These are phyloP conservation scores for Drosophila maculinotata DNA, from an alignment of 2,888 invertebrate genomes.

Conservation along the genomic window DNA sequence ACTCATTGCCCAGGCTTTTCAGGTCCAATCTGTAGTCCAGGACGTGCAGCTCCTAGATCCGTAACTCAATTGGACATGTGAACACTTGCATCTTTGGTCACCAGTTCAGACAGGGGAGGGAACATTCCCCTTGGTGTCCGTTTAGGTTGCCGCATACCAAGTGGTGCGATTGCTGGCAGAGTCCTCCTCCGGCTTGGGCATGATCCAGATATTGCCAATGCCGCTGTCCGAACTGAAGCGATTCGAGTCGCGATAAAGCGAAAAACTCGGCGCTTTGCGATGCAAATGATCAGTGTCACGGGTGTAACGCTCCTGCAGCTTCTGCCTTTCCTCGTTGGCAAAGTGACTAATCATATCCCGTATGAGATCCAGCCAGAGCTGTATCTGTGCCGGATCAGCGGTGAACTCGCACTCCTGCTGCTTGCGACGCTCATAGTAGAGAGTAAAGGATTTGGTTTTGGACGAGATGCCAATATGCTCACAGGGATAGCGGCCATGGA, in stretches of 20 bases:
- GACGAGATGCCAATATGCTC: constrained; percentile 83
- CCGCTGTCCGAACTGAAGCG: constrained; percentile 84
- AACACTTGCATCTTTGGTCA: not conserved
- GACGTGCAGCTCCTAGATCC: constrained; percentile 1
- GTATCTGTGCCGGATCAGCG: constrained; percentile 76
- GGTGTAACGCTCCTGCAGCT: constrained; percentile 80
- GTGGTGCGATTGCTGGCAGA: constrained; percentile 79
- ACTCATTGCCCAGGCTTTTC: constrained; percentile 22
- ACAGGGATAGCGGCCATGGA: constrained; percentile 84
- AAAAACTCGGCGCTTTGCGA: constrained; percentile 81
- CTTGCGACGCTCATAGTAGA: constrained; percentile 83
- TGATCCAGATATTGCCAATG: constrained; percentile 83
- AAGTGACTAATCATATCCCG: constrained; percentile 82
- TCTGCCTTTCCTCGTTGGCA: constrained; percentile 82
- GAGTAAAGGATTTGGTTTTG: constrained; percentile 81
- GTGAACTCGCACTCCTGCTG: constrained; percentile 84
- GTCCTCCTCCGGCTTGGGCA: constrained; percentile 80
- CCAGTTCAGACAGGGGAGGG: not conserved
- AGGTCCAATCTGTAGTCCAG: constrained; percentile 10
- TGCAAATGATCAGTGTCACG: constrained; percentile 82
- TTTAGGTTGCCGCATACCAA: constrained; percentile 80
- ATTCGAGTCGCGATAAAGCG: constrained; percentile 83
- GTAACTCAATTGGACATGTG: constrained; percentile 1
- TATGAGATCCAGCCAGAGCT: constrained; percentile 82
- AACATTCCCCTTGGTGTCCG: no score